Conservation (phyloP, 2,113 vertebrate genomes). For the Pelecanus crispus region DNA sequence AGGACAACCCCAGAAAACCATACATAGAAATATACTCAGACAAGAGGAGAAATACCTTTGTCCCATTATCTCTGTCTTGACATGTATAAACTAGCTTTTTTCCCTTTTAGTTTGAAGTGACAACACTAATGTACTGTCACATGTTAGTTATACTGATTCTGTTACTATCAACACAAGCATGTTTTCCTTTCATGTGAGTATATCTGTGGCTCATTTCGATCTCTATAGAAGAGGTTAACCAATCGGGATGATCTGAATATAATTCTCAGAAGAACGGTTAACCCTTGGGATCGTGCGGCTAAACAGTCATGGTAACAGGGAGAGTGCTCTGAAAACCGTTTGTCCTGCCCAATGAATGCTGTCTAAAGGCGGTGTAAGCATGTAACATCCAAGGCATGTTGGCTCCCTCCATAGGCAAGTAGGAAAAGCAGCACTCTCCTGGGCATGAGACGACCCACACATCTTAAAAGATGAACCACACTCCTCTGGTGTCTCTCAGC, state of each 20-base stretch:
- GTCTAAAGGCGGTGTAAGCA: neutral
- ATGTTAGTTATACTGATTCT: neutral
- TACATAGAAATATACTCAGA: neutral
- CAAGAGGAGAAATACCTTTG: neutral
- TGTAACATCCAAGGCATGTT: neutral
- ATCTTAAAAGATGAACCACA: neutral
- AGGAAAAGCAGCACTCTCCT: neutral
- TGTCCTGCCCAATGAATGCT: neutral
- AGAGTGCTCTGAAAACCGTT: neutral
- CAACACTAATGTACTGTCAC: neutral
- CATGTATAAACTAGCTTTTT: neutral
- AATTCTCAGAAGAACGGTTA: neutral
- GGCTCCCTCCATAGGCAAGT: neutral
- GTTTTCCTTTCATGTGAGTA: neutral
- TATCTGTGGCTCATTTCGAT: neutral
- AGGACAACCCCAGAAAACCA: neutral
- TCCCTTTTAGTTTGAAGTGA: neutral
- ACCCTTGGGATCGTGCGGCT: neutral
- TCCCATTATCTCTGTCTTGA: neutral
- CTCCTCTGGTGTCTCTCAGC: neutral
- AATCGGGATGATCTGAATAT: neutral
- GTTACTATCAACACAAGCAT: neutral
- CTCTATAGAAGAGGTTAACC: neutral
- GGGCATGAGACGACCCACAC: too few species aligned
- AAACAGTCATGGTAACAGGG: neutral